Conservation (phyloP, 1,140 invertebrate genomes). For the Uloborus diversus region DNA sequence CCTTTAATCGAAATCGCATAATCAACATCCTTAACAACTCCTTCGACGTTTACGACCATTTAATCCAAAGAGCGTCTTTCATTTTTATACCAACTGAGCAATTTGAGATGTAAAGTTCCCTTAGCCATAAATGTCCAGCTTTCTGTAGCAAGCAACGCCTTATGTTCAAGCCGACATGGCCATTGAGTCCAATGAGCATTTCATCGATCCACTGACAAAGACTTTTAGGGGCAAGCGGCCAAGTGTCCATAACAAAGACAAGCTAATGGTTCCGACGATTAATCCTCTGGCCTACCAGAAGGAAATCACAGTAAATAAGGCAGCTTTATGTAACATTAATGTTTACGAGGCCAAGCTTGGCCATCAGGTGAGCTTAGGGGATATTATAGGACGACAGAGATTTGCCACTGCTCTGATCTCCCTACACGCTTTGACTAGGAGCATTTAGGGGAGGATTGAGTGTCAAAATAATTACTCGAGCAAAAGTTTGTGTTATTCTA, state of each 20-base stretch:
- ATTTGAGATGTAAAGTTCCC: too few species aligned
- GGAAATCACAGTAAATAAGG: constrained; percentile 53
- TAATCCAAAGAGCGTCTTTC: too few species aligned
- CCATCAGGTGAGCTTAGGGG: constrained; percentile 52
- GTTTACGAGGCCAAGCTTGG: constrained; percentile 38
- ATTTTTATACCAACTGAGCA: too few species aligned
- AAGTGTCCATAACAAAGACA: constrained; percentile 50
- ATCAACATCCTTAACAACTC: too few species aligned
- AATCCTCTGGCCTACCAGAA: constrained; percentile 48
- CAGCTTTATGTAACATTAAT: constrained; percentile 54
- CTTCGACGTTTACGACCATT: too few species aligned
- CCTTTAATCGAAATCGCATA: too few species aligned
- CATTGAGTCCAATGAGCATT: not conserved
- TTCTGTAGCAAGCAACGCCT: too few species aligned
- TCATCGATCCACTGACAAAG: constrained; percentile 17
- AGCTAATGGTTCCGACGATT: constrained; percentile 38
- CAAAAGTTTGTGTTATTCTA: too few species aligned
- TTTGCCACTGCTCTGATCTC: constrained; percentile 35
- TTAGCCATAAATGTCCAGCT: too few species aligned
- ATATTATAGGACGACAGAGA: constrained; percentile 47
- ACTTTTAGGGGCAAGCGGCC: constrained; percentile 28
- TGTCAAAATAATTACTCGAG: constrained; percentile 35
- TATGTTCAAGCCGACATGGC: too few species aligned
- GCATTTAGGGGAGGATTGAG: constrained; percentile 24
- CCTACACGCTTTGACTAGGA: constrained; percentile 16